Evolutionary conservation across 1,140 invertebrate species (phyloP), one percentile per base, ranked within the genome.

Genomic region (Drosophila kepulauana): DNA sequence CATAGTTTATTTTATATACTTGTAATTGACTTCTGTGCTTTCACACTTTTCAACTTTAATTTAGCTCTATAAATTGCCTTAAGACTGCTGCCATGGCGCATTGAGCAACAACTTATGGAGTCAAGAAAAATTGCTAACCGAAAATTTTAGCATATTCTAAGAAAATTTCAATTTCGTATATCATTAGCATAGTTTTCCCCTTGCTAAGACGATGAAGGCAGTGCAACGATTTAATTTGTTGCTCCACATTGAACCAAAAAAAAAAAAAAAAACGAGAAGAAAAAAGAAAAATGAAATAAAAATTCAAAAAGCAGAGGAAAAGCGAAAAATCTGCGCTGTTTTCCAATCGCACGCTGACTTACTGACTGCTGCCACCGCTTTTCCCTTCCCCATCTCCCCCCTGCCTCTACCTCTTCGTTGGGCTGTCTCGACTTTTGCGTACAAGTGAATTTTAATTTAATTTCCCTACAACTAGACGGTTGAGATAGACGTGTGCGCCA

Each of bases 361-460:
- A 84, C 81, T 85, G 82, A 84, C 81, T 84, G 49, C 49, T 41
- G 38, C 41, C 46, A 28, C 48, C 46, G 35, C 48, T 15, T 25
- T 43, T 43, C 59, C 30, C 16, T 30, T 3, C 38, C 59, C n/a
- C 16, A 49, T 38, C 35, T 38, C 45, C 20, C 45, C 15, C 15
- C 11, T 20, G 25, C n/a, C 49, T 7, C 59, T 10, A 20, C 54
- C 10, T 33, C 43, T 49, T 56, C 63, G 52, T 48, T 61, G 52
- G 38, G 61, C 66, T 52, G 79, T 77, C 77, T 69, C 72, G 80
- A 78, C 84, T 87, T 78, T 80, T 84, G 78, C 70, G 85, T 89
- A 84, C 84, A 87, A 87, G 85, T 87, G 84, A 87, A 87, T 87
- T 87, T 87, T 87, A 87, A 87, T 87, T 87, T 87, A 87, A 88